These are phyloP conservation scores for Bufotes viridis DNA, from an alignment of 2,797 vertebrate genomes.

Conservation along the genomic window DNA sequence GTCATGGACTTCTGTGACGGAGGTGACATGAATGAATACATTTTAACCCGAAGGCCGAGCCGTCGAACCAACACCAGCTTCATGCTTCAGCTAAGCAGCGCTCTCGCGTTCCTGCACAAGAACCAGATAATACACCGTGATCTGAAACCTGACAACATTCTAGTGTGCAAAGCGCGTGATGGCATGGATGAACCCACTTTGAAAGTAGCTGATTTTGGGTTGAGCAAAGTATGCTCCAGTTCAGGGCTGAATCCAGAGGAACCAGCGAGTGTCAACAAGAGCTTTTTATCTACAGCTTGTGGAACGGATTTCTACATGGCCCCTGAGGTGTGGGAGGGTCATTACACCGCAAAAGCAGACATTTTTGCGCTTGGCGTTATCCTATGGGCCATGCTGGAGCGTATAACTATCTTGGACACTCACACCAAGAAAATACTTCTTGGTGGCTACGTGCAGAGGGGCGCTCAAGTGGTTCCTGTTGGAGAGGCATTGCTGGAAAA, in stretches of 20 bases:
- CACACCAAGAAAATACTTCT: conserved; percentile 94
- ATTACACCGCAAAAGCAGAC: conserved; percentile 96
- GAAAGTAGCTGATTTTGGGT: conserved; percentile 96
- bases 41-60: conserved; percentile 92
- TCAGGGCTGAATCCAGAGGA: conserved; percentile 89
- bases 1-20: conserved; percentile 99
- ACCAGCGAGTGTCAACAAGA: conserved; percentile 91
- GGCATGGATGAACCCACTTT: conserved; percentile 88
- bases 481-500: conserved; percentile 95
- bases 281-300: conserved; percentile 93
- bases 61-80: conserved; percentile 97
- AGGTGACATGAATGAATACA: conserved; percentile 96
- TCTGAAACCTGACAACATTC: conserved; percentile 97
- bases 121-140: conserved; percentile 97
- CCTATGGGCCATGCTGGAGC: conserved; percentile 98
- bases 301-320: conserved; percentile 99
- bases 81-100: conserved; percentile 96
- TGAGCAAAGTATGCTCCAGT: conserved; percentile 94
- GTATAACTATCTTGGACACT: conserved; percentile 92
- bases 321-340: conserved; percentile 95
- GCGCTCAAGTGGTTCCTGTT: conserved; percentile 88
- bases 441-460: conserved; percentile 91
- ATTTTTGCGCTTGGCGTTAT: conserved; percentile 96
- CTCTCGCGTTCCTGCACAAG: conserved; percentile 94
- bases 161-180: conserved; percentile 86